These are phyloP conservation scores for Mimachlamys varia DNA, from an alignment of 2,888 invertebrate species.

Conservation along the genomic window DNA sequence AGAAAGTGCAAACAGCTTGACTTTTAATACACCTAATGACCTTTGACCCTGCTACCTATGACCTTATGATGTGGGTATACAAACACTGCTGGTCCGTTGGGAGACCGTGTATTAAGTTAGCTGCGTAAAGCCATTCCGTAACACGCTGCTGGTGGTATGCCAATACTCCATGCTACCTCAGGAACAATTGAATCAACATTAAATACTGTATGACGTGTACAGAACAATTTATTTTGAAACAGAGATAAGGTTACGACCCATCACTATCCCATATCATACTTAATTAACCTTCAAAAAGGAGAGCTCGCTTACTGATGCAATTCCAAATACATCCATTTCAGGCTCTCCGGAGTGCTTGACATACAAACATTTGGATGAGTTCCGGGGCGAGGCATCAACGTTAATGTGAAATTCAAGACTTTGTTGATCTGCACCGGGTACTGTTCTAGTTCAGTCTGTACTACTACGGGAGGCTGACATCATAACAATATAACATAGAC, in stretches of 20 bases:
- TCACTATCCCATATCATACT: slow-evolving; percentile 30
- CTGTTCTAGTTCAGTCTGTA: background rate
- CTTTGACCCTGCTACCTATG: background rate
- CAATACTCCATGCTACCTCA: background rate
- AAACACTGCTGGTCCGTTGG: background rate
- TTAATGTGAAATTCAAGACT: slow-evolving; percentile 8
- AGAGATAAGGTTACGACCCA: slow-evolving; percentile 25
- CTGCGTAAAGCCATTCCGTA: background rate
- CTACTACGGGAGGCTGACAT: background rate
- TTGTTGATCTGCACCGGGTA: background rate
- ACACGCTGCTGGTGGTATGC: background rate
- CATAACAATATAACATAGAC: background rate
- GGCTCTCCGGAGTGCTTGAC: slow-evolving; percentile 13
- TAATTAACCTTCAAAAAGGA: slow-evolving; percentile 31
- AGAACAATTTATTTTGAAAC: slow-evolving; percentile 20
- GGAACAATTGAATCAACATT: background rate
- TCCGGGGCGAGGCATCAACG: background rate
- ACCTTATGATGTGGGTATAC: background rate
- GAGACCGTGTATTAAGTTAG: background rate
- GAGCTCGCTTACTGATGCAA: slow-evolving; percentile 30
- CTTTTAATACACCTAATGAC: too few relatives aligned
- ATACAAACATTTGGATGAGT: background rate
- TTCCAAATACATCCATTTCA: slow-evolving; percentile 2
- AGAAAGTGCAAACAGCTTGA: too few relatives aligned
- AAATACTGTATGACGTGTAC: background rate